phyloP scores from a whole-genome alignment of 2,797 vertebrate genomes.

The Chaetodon trifasciatus region DNA sequence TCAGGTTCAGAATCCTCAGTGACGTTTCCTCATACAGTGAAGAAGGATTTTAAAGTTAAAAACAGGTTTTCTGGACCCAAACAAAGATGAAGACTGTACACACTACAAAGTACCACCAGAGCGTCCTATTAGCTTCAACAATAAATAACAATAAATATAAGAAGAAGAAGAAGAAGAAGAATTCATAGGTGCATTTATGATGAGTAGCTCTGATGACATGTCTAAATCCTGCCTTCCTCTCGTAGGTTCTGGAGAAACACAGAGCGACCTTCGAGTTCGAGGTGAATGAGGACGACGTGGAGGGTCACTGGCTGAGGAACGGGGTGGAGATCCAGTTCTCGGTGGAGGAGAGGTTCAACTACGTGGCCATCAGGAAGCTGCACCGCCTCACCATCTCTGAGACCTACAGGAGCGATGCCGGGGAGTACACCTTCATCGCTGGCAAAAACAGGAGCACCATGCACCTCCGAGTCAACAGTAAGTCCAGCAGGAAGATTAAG shows the following conservation, averaged over 20 bases:
- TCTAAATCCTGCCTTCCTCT: not conserved
- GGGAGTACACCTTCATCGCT: constrained; percentile 93
- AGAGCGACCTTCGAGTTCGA: constrained; percentile 89
- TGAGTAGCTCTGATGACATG: too few relatives aligned
- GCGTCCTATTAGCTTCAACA: too few relatives aligned
- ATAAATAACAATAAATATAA: too few relatives aligned
- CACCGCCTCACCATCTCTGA: constrained; percentile 85
- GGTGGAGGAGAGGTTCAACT: constrained; percentile 87
- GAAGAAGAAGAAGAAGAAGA: too few relatives aligned
- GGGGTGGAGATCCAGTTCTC: constrained; percentile 90
- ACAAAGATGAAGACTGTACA: too few relatives aligned
- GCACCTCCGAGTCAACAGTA: constrained; percentile 83
- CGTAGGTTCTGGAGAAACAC: constrained; percentile 79
- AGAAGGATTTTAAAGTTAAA: too few relatives aligned
- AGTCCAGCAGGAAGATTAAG: constrained; percentile 33
- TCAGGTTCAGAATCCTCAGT: too few relatives aligned
- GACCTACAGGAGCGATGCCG: constrained; percentile 83
- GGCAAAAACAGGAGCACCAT: constrained; percentile 92
- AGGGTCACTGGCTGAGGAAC: constrained; percentile 95
- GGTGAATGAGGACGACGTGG: constrained; percentile 93
- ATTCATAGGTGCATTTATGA: too few relatives aligned
- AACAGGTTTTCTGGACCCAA: too few relatives aligned
- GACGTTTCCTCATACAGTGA: too few relatives aligned
- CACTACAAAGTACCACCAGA: too few relatives aligned
- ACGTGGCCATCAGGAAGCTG: constrained; percentile 89